Percentiles rank a stretch among this genome's conserved stretches.
Conservation (phyloP, 1,140 invertebrate genomes). For the Nomia melanderi region DNA sequence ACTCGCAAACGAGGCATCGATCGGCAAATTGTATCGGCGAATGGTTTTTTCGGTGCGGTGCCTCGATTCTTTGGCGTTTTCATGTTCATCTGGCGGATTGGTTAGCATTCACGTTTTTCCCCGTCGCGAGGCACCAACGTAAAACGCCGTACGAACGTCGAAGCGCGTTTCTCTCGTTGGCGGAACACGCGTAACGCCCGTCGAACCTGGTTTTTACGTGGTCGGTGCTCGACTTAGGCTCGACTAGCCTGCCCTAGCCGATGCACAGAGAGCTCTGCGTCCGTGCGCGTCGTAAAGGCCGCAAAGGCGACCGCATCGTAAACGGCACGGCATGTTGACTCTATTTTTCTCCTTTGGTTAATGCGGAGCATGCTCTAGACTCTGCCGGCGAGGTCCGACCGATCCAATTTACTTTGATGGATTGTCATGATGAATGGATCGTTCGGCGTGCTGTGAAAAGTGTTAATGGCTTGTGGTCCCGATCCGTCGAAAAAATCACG, state of each 20-base stretch:
- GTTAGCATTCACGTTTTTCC: too few species aligned
- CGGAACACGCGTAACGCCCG: constrained; percentile 27
- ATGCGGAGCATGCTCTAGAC: not conserved
- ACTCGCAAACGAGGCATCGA: constrained; percentile 42
- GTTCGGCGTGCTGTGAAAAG: not conserved
- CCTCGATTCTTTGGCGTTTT: too few species aligned
- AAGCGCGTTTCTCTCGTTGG: constrained; percentile 16
- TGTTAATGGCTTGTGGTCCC: not conserved
- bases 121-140: constrained; percentile 8
- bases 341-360: constrained; percentile 12
- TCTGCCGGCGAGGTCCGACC: too few species aligned
- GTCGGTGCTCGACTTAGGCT: constrained; percentile 16
- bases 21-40: constrained; percentile 33
- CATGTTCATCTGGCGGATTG: too few species aligned
- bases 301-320: constrained; percentile 48
- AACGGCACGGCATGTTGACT: constrained; percentile 32
- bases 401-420: not conserved
- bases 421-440: not conserved
- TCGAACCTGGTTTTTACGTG: constrained; percentile 46
- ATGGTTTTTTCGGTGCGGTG: too few species aligned
- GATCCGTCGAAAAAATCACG: not conserved
- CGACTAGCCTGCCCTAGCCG: constrained; percentile 34
- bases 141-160: constrained; percentile 7
- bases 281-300: constrained; percentile 51
- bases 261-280: not conserved